Evolutionary conservation across 1,140 invertebrate species (phyloP).

Genomic region (Cyrtorhinus lividipennis): DNA sequence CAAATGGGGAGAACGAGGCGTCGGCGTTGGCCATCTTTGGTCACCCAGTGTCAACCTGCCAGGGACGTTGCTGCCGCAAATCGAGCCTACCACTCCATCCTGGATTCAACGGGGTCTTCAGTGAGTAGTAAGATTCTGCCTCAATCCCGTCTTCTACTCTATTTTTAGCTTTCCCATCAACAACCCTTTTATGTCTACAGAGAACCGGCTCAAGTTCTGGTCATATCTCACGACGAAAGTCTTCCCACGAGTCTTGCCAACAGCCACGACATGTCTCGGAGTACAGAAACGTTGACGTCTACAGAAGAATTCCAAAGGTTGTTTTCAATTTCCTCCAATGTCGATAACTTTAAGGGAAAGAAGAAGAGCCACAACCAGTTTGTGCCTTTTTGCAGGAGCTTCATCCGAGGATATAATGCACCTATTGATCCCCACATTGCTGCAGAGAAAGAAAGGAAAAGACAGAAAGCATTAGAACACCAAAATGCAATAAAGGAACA

Average conservation of each 20-base stretch:
- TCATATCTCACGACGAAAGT: constrained; percentile 31
- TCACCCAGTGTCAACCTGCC: constrained; percentile 29
- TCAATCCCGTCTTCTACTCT: no score
- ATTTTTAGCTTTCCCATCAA: no score
- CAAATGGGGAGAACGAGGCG: constrained; percentile 48
- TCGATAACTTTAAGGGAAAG: no score
- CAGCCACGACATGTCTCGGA: constrained; percentile 16
- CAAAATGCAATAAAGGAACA: constrained; percentile 57
- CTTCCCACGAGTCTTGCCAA: not conserved
- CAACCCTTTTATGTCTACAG: constrained; percentile 7
- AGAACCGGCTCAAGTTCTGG: constrained; percentile 28
- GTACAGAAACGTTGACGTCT: constrained; percentile 22
- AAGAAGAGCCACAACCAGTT: no score
- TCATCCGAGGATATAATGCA: constrained; percentile 53
- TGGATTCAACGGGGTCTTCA: constrained; percentile 30
- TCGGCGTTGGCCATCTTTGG: constrained; percentile 48
- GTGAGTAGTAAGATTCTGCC: constrained; percentile 11
- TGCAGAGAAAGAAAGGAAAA: constrained; percentile 47
- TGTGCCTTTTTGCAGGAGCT: constrained; percentile 36
- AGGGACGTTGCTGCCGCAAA: constrained; percentile 28
- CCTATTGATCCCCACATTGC: constrained; percentile 49
- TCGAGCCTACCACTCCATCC: constrained; percentile 28
- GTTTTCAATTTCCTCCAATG: not conserved
- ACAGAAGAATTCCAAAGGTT: constrained; percentile 21
- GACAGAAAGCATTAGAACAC: constrained; percentile 52